phyloP scores from a whole-genome alignment of 92 coral and sea anemone species.

The Metridium senile region DNA sequence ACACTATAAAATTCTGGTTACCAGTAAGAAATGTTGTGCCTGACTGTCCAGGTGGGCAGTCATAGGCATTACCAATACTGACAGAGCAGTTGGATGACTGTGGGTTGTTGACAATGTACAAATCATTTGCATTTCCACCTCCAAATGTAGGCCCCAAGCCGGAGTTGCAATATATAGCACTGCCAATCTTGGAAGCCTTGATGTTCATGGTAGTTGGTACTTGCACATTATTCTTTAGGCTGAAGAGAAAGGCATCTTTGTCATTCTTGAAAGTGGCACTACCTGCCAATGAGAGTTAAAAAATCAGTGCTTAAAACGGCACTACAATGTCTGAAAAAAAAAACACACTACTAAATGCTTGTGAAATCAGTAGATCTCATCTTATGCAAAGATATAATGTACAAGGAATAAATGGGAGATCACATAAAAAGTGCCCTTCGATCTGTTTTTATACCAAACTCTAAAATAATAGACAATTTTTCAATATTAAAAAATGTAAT shows the following conservation, averaged over 20 bases:
- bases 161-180: conserved; percentile 42
- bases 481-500: too few relatives aligned
- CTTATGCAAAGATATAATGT: too few relatives aligned
- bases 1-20: conserved; percentile 31
- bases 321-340: background rate
- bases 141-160: conserved; percentile 69
- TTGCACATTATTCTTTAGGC: conserved; percentile 35
- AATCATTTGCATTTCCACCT: conserved; percentile 31
- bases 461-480: too few relatives aligned
- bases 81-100: conserved; percentile 11
- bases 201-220: conserved; percentile 22
- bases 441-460: too few relatives aligned
- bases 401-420: too few relatives aligned
- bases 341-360: too few relatives aligned
- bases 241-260: conserved; percentile 45
- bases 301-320: background rate
- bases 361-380: too few relatives aligned
- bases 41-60: conserved; percentile 48
- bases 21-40: conserved; percentile 39
- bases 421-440: too few relatives aligned
- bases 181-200: conserved; percentile 20
- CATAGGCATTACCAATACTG: conserved; percentile 28
- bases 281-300: conserved; percentile 18
- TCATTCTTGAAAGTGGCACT: conserved; percentile 4
- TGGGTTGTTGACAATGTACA: conserved; percentile 37